Evolutionary conservation across 2,888 invertebrate species (phyloP).

Genomic region (Aphodius granarius): DNA sequence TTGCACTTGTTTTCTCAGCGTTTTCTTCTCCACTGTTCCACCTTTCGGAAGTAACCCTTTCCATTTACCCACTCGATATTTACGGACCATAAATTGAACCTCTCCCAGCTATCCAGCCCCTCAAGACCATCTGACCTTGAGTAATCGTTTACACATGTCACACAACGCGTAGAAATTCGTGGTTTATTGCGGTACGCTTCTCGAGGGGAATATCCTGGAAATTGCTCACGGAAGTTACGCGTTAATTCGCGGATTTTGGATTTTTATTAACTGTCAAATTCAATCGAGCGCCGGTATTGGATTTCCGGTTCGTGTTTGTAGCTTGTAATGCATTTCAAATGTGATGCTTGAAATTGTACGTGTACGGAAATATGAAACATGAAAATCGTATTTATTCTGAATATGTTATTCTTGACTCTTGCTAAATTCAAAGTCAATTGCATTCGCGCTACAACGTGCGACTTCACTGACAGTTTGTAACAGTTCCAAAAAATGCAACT

Average conservation of each 20-base stretch:
- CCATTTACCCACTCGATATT: not conserved
- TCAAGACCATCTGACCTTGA: not conserved
- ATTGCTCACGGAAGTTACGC: not conserved
- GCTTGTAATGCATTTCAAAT: no score
- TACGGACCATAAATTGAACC: not conserved
- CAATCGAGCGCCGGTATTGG: no score
- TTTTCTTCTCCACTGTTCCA: not conserved
- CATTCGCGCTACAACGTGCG: no score
- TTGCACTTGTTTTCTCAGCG: not conserved
- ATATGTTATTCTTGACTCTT: no score
- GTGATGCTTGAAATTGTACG: no score
- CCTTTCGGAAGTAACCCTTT: not conserved
- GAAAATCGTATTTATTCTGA: no score
- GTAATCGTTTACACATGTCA: not conserved
- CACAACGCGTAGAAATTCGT: not conserved
- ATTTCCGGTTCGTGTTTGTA: no score
- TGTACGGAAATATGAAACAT: no score
- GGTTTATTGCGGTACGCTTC: not conserved
- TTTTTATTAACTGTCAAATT: not conserved
- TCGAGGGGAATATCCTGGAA: not conserved
- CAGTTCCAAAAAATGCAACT: no score
- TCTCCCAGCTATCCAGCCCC: no score
- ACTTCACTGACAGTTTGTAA: no score
- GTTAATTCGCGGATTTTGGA: not conserved
- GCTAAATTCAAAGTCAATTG: no score